Conservation (phyloP, 1,140 invertebrate genomes). For the Pemphigus obesinymphae region DNA sequence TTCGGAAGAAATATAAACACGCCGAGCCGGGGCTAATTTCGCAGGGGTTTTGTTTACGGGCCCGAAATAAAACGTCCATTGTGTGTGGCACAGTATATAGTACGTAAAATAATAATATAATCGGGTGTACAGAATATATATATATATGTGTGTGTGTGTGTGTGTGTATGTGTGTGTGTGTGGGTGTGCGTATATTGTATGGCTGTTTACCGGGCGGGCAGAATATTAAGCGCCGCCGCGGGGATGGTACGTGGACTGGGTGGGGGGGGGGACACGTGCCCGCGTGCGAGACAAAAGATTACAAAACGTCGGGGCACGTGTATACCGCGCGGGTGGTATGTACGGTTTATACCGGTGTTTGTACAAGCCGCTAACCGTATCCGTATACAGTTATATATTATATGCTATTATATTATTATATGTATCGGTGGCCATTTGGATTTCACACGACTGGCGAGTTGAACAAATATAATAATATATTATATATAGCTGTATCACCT, state of each 20-base stretch:
- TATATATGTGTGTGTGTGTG: no score
- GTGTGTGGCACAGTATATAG: not conserved
- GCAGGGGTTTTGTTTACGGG: slow-evolving; percentile 19
- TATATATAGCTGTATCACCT: not conserved
- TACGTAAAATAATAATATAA: not conserved
- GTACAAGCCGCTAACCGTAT: slow-evolving; percentile 31
- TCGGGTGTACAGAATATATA: no score
- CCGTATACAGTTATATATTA: no score
- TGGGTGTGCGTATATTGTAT: no score
- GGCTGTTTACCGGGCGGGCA: not conserved
- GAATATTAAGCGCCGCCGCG: slow-evolving; percentile 11
- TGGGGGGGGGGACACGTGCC: not conserved
- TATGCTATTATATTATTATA: no score
- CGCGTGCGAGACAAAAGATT: slow-evolving; percentile 22
- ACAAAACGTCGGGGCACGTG: slow-evolving; percentile 30
- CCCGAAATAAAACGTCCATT: slow-evolving; percentile 5
- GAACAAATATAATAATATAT: not conserved
- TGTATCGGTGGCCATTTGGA: not conserved
- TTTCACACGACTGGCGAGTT: not conserved
- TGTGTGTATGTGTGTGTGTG: not conserved
- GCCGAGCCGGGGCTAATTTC: not conserved
- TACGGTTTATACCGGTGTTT: slow-evolving; percentile 29
- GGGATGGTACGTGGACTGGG: not conserved
- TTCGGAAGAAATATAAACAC: slow-evolving; percentile 17
- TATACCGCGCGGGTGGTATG: not conserved